A percentile compares a stretch with the other conserved stretches of the same genome.
Conservation (phyloP, 2,113 vertebrate species). For the Fulica atra region DNA sequence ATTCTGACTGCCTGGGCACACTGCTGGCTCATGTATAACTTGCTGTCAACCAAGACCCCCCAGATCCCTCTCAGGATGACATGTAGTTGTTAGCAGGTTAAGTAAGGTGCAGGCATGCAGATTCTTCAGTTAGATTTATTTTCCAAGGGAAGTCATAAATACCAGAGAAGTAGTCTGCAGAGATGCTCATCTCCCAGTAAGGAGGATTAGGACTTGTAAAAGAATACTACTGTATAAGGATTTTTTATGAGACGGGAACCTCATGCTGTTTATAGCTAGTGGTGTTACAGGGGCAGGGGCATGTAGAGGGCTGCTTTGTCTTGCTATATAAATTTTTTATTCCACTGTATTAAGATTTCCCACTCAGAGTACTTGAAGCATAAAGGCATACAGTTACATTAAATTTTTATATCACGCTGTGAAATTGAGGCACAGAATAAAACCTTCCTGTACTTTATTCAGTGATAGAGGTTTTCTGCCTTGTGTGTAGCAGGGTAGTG, state of each 20-base stretch:
- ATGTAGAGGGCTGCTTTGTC: not conserved
- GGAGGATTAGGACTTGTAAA: not conserved
- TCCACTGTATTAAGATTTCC: not conserved
- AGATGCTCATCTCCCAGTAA: not conserved
- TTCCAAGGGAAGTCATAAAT: not conserved
- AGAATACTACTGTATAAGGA: not conserved
- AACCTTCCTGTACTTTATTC: not conserved
- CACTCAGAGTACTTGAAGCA: not conserved
- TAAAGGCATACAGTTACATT: not conserved
- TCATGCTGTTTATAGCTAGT: not conserved
- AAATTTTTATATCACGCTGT: not conserved
- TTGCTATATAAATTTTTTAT: not conserved
- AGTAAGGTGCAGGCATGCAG: not conserved
- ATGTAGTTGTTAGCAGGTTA: not conserved
- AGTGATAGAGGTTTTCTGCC: accelerated
- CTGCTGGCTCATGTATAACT: no score
- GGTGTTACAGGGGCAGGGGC: not conserved
- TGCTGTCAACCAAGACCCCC: no score
- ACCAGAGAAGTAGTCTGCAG: not conserved
- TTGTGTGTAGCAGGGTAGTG: not conserved
- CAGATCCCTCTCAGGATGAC: no score
- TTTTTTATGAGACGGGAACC: not conserved
- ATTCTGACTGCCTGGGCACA: no score
- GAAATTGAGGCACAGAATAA: not conserved
- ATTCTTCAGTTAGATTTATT: not conserved